These are phyloP conservation scores for Amphipoea lucens DNA, from an alignment of 2,888 invertebrate species.

Conservation along the genomic window DNA sequence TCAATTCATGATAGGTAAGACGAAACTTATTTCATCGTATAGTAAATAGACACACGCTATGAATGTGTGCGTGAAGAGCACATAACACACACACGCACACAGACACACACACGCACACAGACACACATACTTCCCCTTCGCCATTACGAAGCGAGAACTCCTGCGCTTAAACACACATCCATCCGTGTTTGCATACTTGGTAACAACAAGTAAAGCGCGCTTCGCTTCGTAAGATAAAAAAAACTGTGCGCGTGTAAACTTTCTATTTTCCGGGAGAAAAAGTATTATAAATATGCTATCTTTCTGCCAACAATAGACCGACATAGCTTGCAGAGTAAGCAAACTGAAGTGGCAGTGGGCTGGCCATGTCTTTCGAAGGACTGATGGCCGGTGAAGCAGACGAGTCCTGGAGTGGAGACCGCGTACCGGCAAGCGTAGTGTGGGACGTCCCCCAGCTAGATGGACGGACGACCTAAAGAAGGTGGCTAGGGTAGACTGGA, in stretches of 20 bases:
- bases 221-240: background rate
- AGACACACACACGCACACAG: background rate
- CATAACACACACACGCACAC: background rate
- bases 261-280: background rate
- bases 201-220: background rate
- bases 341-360: no score
- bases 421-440: no score
- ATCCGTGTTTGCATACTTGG: background rate
- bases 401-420: no score
- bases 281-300: background rate
- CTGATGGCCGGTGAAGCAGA: no score
- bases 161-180: background rate
- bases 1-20: no score
- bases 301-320: conserved; percentile 3
- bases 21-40: background rate
- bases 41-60: background rate
- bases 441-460: no score
- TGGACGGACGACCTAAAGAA: no score
- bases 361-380: no score
- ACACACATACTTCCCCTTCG: background rate
- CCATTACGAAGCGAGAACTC: background rate
- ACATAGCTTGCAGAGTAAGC: no score
- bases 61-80: background rate
- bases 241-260: background rate
- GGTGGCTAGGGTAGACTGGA: no score